Conservation (phyloP, 2,113 vertebrate genomes). For the Otis tarda region DNA sequence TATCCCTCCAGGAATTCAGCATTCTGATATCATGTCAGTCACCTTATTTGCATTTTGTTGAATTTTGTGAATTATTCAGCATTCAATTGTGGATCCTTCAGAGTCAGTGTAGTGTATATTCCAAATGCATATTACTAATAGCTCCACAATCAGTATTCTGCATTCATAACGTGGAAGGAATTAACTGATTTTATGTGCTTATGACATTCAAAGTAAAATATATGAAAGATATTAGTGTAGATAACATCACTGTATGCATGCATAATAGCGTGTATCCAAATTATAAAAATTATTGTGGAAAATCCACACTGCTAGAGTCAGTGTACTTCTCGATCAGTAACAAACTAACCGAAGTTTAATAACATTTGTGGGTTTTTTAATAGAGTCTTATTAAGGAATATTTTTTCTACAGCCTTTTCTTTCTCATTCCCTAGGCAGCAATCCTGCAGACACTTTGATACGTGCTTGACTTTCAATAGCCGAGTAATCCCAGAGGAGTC, state of each 20-base stretch:
- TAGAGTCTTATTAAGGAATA: background rate
- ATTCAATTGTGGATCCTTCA: slow-evolving; percentile 20
- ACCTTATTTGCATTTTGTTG: slow-evolving; percentile 42
- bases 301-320: background rate
- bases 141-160: slow-evolving; percentile 49
- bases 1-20: background rate
- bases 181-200: slow-evolving; percentile 57
- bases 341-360: background rate
- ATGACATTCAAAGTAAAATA: slow-evolving; percentile 31
- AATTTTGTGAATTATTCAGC: slow-evolving; percentile 59
- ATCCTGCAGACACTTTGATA: background rate
- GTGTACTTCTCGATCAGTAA: background rate
- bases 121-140: slow-evolving; percentile 27
- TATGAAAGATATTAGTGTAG: slow-evolving; percentile 10
- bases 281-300: background rate
- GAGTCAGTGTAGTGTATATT: background rate
- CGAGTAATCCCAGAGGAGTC: background rate
- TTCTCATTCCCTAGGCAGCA: background rate
- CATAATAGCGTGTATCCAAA: background rate
- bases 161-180: slow-evolving; percentile 23
- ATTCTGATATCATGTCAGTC: slow-evolving; percentile 29
- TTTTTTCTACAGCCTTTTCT: background rate
- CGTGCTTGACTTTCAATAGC: background rate
- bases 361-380: background rate
- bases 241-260: background rate